Base-by-base conservation (phyloP, 2,888 invertebrate genomes). In the Limenitis camilla region DNA sequence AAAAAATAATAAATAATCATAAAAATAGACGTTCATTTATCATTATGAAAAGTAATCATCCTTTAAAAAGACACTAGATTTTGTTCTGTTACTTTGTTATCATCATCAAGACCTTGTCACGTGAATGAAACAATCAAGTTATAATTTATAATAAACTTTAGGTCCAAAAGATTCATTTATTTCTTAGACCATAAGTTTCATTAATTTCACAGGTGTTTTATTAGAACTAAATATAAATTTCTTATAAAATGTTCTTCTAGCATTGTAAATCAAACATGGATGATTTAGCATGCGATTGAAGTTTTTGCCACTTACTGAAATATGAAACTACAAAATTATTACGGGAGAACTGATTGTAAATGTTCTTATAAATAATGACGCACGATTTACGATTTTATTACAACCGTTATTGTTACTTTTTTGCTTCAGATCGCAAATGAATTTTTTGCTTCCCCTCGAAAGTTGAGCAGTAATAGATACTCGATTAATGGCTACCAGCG, bases 301-400 rank as follows among this genome's bases (percentile, higher is more conserved):
- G 42, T 61, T 62, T 59, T 58, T 53, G 43, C n/a, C n/a, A n/a
- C 39, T 52, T 55, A 54, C 49, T 58, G 53, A 56, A 62, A 60
- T 63, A 61, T 55, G 56, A 59, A 59, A 60, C 56, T 56, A 59
- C 49, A 55, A 52, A 40, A 53, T 53, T 57, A 61, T 62, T 61
- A 52, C 52, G 36, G 48, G 51, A 42, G 54, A 43, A 56, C 55
- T 49, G 48, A 57, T 61, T 57, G 51, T 47, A 55, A 62, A 61
- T 61, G 58, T 57, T 52, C 55, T 48, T 54, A 54, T 51, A 45
- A 60, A 58, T 58, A 56, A 60, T 63, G 54, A 63, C 63, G 64
- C 67, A 66, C 67, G 69, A 62, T 56, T 62, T 52, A 55, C 65
- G 60, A 66, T 67, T 68, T 65, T 60, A 55, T 61, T 59, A 63